phyloP scores from a whole-genome alignment of 2,113 vertebrate genomes.

The mouse (Mus musculus) region GRCm39 chr11:3256001-3256500 shows the following conservation, averaged over 20 bases:
- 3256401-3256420: slow-evolving; percentile 82
- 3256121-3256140: slow-evolving; percentile 66
- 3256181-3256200: slow-evolving; percentile 89
- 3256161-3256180: slow-evolving; percentile 85
- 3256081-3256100: slow-evolving; percentile 51
- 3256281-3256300: slow-evolving; percentile 97
- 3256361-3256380: slow-evolving; percentile 96
- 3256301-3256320: slow-evolving; percentile 97
- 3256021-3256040: slow-evolving; percentile 8
- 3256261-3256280: slow-evolving; percentile 98
- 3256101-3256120: slow-evolving; percentile 65
- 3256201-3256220: slow-evolving; percentile 97
- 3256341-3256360: slow-evolving; percentile 99
- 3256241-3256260: slow-evolving; percentile 99
- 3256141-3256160: slow-evolving; percentile 75
- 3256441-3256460: slow-evolving; percentile 70
- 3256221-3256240: slow-evolving; percentile 99
- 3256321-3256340: slow-evolving; percentile 98
- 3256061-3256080: slow-evolving; percentile 60
- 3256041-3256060: slow-evolving; percentile 11
- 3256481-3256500: slow-evolving; percentile 64
- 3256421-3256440: slow-evolving; percentile 81
- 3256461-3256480: slow-evolving; percentile 50
- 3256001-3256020: slow-evolving; percentile 46
- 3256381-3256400: slow-evolving; percentile 89